Base-by-base conservation (phyloP, 2,113 vertebrate genomes). In the Petroica traversi region DNA sequence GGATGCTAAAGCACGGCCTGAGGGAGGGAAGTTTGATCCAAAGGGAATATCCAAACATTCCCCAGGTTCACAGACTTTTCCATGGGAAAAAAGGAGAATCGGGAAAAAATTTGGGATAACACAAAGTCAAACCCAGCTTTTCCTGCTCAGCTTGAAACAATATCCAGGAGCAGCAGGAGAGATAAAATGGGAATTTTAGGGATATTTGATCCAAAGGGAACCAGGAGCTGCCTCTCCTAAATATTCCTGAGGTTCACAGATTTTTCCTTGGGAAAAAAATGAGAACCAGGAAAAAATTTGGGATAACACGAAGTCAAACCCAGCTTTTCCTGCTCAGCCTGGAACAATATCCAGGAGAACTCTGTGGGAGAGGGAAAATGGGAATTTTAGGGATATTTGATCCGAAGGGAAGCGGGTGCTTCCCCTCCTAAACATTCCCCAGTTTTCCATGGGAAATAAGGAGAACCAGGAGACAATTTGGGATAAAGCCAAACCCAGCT, bases 1-100 rank as follows among this genome's bases (percentile, higher is more conserved):
- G 23, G 2, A 8, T 20, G 4, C 19, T 28, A 20, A 52, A 46
- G 19, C 19, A 11, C 4, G 16, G 18, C 46, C 12, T 0, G 19
- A 76, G 15, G 43, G 31, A 23, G 29, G 19, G 25, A 15, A 36
- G 16, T 40, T 52, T 22, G 15, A 52, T 23, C 73, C 55, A 10
- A 45, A 46, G 12, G 31, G 11, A n/a, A 9, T 16, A 46, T 10
- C 45, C 45, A 45, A 15, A 19, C 43, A 43, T 45, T 45, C 41
- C 41, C 41, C 41, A 14, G 41, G 43, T 45, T 45, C 43, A 19
- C 43, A 17, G 16, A 7, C 19, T 45, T 72, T 72, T 49, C 34
- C 5, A 31, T 24, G 25, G 63, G 41, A 72, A 63, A 62, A 22
- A 16, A 29, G 36, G 55, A 62, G 20, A 34, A 7, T 13, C 5